Evolutionary conservation across 2,888 invertebrate species (phyloP).

Genomic region (Eupithecia subfuscata): DNA sequence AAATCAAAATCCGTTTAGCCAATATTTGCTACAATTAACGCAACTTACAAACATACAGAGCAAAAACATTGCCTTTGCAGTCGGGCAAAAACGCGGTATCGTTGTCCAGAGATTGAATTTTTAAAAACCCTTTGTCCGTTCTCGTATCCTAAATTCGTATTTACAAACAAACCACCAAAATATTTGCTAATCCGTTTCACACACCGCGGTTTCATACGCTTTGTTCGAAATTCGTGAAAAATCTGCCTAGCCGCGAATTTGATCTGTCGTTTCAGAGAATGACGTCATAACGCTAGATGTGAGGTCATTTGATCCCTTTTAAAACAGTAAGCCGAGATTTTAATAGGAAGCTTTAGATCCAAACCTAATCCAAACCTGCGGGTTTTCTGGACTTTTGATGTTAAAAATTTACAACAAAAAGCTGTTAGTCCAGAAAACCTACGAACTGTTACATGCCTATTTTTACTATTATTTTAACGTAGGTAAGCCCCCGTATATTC

Average conservation of each 20-base stretch:
- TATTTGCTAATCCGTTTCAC: neutral
- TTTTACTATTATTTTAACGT: neutral
- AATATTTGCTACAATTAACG: neutral
- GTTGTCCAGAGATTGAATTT: slow-evolving; percentile 1
- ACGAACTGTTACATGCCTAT: neutral
- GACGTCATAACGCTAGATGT: slow-evolving; percentile 4
- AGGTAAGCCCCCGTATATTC: too few species aligned
- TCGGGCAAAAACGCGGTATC: slow-evolving; percentile 5
- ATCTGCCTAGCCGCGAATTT: neutral
- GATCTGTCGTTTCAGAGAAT: neutral
- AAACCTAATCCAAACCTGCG: too few species aligned
- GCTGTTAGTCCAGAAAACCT: too few species aligned
- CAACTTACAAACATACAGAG: neutral
- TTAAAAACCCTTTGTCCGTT: neutral
- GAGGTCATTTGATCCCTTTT: neutral
- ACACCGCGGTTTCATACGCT: too few species aligned
- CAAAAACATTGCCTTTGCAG: neutral
- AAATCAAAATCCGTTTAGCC: too few species aligned
- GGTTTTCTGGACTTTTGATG: neutral
- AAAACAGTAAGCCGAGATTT: neutral
- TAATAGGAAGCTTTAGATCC: neutral
- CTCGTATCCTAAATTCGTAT: neutral
- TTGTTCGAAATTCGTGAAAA: neutral
- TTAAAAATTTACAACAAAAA: too few species aligned
- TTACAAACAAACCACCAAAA: neutral